Percentiles rank a stretch among this genome's conserved stretches.
These are phyloP conservation scores for Erebia palarica DNA, from an alignment of 2,888 invertebrate genomes.

Conservation along the genomic window DNA sequence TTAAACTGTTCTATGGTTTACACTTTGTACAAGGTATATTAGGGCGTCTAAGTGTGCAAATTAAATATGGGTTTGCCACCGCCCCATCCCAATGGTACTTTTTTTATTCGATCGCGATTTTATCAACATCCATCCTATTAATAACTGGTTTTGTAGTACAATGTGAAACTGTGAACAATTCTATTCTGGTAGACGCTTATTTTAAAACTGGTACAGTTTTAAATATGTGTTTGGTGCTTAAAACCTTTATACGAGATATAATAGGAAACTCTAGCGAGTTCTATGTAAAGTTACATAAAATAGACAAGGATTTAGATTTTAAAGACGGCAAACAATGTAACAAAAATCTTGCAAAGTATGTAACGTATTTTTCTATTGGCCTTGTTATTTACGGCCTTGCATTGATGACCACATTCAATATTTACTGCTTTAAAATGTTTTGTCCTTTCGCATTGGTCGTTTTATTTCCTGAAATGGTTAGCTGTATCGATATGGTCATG, in stretches of 20 bases:
- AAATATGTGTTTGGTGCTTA: constrained; percentile 43
- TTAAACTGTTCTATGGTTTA: constrained; percentile 53
- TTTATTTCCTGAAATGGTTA: neutral
- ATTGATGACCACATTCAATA: neutral
- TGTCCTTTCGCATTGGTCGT: neutral
- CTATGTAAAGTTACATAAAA: constrained; percentile 62
- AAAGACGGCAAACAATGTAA: constrained; percentile 32
- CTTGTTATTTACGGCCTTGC: neutral
- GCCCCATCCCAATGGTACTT: constrained; percentile 48
- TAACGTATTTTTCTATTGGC: neutral
- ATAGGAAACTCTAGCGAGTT: constrained; percentile 45
- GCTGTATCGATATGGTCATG: neutral
- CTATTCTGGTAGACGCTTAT: constrained; percentile 45
- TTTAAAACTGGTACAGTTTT: constrained; percentile 47
- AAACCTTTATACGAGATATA: constrained; percentile 42
- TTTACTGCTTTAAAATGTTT: constrained; percentile 1
- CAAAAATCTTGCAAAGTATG: constrained; percentile 2
- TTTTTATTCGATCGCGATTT: constrained; percentile 49
- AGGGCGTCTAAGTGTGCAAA: constrained; percentile 55
- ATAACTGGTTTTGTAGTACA: constrained; percentile 35
- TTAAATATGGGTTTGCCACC: constrained; percentile 57
- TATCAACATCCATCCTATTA: constrained; percentile 46
- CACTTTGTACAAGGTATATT: constrained; percentile 50
- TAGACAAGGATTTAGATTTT: constrained; percentile 55
- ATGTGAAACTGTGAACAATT: constrained; percentile 45